These are phyloP conservation scores for Pseudocheirus occidentalis DNA, from an alignment of 2,797 vertebrate genomes.

Conservation along the genomic window DNA sequence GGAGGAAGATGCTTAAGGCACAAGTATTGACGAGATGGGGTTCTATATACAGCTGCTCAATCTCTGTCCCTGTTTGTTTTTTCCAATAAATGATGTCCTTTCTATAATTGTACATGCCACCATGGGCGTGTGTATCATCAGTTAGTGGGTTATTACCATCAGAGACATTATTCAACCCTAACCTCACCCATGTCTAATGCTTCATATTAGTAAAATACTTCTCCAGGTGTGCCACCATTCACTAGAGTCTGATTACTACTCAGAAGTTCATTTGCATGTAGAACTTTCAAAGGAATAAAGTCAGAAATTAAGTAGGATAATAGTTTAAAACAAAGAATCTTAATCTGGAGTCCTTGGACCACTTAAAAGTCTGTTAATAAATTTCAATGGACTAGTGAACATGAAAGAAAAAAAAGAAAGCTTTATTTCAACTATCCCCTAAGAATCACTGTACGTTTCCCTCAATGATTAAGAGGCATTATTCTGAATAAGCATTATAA, in stretches of 20 bases:
- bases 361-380: background rate
- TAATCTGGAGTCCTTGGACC: background rate
- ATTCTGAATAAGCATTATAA: background rate
- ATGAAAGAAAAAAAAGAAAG: background rate
- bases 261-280: conserved; percentile 4
- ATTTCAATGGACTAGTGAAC: background rate
- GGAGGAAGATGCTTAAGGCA: background rate
- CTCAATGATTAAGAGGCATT: background rate
- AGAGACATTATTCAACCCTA: background rate
- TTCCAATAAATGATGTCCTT: background rate
- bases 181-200: background rate
- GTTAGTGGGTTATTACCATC: background rate
- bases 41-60: background rate
- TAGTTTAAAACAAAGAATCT: background rate
- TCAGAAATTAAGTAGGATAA: background rate
- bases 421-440: background rate
- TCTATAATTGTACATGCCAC: background rate
- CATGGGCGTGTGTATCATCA: background rate
- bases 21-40: background rate
- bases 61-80: background rate
- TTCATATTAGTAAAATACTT: background rate
- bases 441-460: background rate
- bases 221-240: background rate
- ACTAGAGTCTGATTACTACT: background rate
- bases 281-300: conserved; percentile 20